phyloP scores from a whole-genome alignment of 2,797 vertebrate species.

The Molossus alvarezi region DNA sequence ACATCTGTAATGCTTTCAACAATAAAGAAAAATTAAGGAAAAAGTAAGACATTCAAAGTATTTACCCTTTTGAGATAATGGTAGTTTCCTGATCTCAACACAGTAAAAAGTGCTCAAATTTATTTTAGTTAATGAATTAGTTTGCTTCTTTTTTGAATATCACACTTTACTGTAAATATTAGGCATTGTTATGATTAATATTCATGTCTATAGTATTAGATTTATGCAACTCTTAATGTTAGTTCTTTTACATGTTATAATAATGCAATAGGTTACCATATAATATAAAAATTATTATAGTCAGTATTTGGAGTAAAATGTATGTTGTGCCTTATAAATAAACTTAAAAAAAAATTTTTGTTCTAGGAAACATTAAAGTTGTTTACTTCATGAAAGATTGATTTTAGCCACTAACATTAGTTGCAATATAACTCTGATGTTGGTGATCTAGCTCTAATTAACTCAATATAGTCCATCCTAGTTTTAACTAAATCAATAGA shows the following conservation, averaged over 20 bases:
- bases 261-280: neutral
- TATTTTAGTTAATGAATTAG: neutral
- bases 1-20: too few relatives aligned
- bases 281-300: neutral
- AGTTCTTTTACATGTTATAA: neutral
- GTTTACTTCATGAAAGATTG: neutral
- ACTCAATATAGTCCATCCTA: neutral
- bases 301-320: neutral
- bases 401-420: neutral
- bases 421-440: neutral
- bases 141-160: neutral
- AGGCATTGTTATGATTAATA: neutral
- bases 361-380: slow-evolving; percentile 9
- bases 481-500: neutral
- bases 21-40: neutral
- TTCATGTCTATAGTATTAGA: neutral
- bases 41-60: neutral
- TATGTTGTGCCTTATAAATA: neutral
- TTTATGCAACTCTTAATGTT: neutral
- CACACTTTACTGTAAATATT: neutral
- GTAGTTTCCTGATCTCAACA: neutral
- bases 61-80: neutral
- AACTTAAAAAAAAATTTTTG: neutral
- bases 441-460: neutral
- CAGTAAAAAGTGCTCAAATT: neutral